Evolutionary conservation across 2,888 invertebrate genomes (phyloP), one percentile per base, ranked within the genome.

Genomic region (Pterostichus madidus): DNA sequence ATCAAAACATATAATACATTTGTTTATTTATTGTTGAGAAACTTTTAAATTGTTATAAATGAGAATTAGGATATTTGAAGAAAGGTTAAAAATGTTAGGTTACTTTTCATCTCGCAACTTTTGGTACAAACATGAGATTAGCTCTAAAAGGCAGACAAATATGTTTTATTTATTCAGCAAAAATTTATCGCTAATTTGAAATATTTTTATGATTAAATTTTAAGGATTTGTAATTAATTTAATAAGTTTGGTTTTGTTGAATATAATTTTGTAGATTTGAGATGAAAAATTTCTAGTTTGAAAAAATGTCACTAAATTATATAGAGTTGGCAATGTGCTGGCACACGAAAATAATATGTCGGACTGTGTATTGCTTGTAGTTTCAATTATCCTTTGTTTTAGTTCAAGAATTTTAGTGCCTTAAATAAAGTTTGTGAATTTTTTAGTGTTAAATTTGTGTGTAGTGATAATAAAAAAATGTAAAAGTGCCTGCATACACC

Each of bases 331-430:
- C 68, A 83, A 49, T 77, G 35, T 83, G 76, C 77, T 76, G 83
- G 77, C 83, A 83, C 83, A 77, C 77, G 83, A 83, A 77, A 83
- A 77, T 71, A 71, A 71, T 83, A 83, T 83, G 76, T 83, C 83
- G 76, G 81, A 73, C 81, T 81, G 76, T 83, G 83, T 83, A 83
- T 83, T 83, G 83, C 77, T 77, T 83, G 49, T 83, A 83, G 77
- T 77, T 81, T 83, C 83, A 83, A 77, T 83, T 77, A 83, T 89
- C 90, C 90, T 90, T 90, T 90, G 90, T 90, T 90, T 90, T 90
- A 88, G 87, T 89, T 89, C 85, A 86, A 87, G 87, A 88, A 88
- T 83, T 88, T 87, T 85, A 87, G 87, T 88, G 87, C 86, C 86
- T 89, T 88, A 85, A 87, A 84, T 53, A 49, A 86, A 86, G 86